Percentiles rank a stretch among this genome's conserved stretches.
Evolutionary conservation across 1,140 invertebrate species (phyloP).

Genomic region (Ceratina australensis): DNA sequence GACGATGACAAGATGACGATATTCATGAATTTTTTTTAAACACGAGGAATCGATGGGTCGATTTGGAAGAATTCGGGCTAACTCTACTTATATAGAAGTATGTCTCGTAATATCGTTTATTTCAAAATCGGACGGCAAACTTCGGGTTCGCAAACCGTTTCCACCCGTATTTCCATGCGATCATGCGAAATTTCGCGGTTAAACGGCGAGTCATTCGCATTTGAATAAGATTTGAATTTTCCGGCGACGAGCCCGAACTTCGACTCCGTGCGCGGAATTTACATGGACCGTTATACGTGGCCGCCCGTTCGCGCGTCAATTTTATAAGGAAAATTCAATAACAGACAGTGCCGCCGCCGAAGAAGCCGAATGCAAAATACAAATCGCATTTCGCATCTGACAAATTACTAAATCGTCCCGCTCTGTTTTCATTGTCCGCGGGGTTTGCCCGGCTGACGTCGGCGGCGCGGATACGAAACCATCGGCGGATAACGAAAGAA

Average conservation of each 20-base stretch:
- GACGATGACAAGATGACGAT: too few species aligned
- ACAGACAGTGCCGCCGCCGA: not conserved
- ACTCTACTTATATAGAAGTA: too few species aligned
- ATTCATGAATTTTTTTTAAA: too few species aligned
- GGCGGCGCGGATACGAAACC: not conserved
- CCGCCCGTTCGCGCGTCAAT: not conserved
- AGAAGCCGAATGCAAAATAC: not conserved
- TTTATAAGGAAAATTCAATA: slow-evolving; percentile 19
- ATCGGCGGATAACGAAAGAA: not conserved
- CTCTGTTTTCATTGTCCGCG: not conserved
- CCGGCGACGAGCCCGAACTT: not conserved
- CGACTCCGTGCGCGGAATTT: not conserved
- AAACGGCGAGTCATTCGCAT: slow-evolving; percentile 14
- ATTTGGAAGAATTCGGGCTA: too few species aligned
- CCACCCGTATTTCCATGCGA: not conserved
- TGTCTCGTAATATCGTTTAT: too few species aligned
- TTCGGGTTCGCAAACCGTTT: not conserved
- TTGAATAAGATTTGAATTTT: slow-evolving; percentile 53
- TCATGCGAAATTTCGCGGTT: slow-evolving; percentile 28
- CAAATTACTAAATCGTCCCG: not conserved
- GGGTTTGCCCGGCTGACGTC: too few species aligned
- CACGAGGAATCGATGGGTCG: too few species aligned
- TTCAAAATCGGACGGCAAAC: slow-evolving; percentile 4
- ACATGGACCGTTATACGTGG: not conserved
- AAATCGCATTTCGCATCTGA: too few species aligned